These are phyloP conservation scores for Galbula dea DNA, from an alignment of 2,113 vertebrate genomes.

Conservation along the genomic window DNA sequence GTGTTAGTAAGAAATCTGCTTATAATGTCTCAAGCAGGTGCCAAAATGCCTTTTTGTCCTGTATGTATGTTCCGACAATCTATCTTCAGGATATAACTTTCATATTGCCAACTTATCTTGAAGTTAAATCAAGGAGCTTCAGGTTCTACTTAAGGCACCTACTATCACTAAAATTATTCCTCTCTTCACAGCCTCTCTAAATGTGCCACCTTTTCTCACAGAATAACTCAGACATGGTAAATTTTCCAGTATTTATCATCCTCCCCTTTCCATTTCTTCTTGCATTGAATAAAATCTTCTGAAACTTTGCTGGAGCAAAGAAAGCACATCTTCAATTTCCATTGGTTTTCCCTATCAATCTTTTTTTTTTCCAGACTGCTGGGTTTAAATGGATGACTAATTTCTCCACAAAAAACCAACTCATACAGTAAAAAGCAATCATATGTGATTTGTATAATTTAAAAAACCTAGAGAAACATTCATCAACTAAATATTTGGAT, in stretches of 20 bases:
- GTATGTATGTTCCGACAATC: background rate
- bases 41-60: background rate
- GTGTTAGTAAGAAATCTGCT: background rate
- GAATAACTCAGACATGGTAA: background rate
- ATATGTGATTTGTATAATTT: background rate
- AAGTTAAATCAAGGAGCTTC: background rate
- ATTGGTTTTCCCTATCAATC: background rate
- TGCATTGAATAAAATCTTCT: background rate
- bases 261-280: background rate
- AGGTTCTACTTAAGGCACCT: background rate
- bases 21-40: fast-evolving
- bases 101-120: background rate
- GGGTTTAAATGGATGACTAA: background rate
- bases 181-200: background rate
- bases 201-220: background rate
- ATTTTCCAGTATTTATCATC: background rate
- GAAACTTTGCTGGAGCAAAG: background rate
- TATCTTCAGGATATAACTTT: background rate
- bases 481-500: background rate
- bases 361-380: background rate
- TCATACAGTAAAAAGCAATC: background rate
- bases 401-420: background rate
- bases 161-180: background rate
- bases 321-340: background rate
- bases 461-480: background rate